These are phyloP conservation scores for Agrenia bidenticulata DNA, from an alignment of 2,888 invertebrate genomes.

Conservation along the genomic window DNA sequence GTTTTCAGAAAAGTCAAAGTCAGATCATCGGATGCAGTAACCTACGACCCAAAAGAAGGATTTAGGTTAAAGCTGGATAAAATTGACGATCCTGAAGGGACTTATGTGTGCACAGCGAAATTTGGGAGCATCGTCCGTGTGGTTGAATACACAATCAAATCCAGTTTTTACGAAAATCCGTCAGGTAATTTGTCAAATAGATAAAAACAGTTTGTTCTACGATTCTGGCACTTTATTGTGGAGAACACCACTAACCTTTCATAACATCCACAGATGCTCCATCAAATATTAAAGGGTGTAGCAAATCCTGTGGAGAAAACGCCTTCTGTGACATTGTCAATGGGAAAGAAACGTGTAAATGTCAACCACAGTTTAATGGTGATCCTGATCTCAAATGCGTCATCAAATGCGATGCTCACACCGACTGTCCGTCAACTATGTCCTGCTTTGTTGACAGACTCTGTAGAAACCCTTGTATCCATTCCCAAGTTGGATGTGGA, in stretches of 20 bases:
- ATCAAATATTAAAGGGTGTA: slow-evolving; percentile 7
- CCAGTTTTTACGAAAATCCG: slow-evolving; percentile 2
- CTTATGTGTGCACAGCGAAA: slow-evolving; percentile 43
- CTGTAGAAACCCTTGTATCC: slow-evolving; percentile 48
- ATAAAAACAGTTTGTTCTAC: no score
- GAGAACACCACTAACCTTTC: neutral
- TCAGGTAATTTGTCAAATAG: slow-evolving; percentile 6
- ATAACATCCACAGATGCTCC: slow-evolving; percentile 10
- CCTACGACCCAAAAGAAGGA: slow-evolving; percentile 38
- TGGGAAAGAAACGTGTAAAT: slow-evolving; percentile 28
- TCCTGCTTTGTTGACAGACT: slow-evolving; percentile 44
- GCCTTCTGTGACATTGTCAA: slow-evolving; percentile 22
- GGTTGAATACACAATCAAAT: slow-evolving; percentile 38
- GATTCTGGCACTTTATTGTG: no score
- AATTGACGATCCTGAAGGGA: slow-evolving; percentile 41
- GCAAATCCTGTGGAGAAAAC: slow-evolving; percentile 24
- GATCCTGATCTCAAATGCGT: slow-evolving; percentile 29
- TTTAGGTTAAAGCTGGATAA: slow-evolving; percentile 25
- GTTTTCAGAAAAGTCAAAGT: slow-evolving; percentile 29
- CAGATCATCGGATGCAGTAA: slow-evolving; percentile 23
- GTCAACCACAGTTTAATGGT: slow-evolving; percentile 25
- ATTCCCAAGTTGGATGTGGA: slow-evolving; percentile 44
- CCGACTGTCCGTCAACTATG: slow-evolving; percentile 46
- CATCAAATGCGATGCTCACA: slow-evolving; percentile 40
- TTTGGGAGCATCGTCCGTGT: slow-evolving; percentile 35